Conservation (phyloP, 2,888 invertebrate genomes). For the Caradrina kadenii region DNA sequence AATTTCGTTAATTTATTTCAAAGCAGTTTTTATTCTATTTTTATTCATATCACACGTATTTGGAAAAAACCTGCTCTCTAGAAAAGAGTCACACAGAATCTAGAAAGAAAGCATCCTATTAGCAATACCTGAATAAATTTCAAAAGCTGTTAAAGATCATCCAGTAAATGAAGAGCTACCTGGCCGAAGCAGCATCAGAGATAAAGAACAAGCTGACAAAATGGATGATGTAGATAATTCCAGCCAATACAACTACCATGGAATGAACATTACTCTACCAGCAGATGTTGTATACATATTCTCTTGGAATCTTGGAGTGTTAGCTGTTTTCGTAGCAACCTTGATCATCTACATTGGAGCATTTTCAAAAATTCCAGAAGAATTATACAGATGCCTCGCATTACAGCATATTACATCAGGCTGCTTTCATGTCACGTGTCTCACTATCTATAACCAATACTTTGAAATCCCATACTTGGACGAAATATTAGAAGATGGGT, state of each 20-base stretch:
- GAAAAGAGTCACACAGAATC: too few species aligned
- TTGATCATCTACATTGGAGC: slow-evolving; percentile 33
- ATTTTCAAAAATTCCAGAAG: slow-evolving; percentile 40
- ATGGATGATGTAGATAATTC: neutral
- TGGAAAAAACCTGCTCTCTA: neutral
- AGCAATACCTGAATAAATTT: neutral
- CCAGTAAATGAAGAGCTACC: neutral
- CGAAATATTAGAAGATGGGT: slow-evolving; percentile 2
- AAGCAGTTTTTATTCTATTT: slow-evolving; percentile 17
- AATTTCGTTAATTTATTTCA: slow-evolving; percentile 13
- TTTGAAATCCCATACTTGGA: slow-evolving; percentile 1
- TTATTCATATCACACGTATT: slow-evolving; percentile 8
- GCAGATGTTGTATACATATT: slow-evolving; percentile 16
- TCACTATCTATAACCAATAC: slow-evolving; percentile 40
- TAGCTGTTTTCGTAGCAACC: slow-evolving; percentile 12
- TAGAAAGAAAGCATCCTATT: neutral
- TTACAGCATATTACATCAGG: slow-evolving; percentile 53
- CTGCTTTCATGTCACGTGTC: slow-evolving; percentile 39
- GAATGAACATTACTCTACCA: slow-evolving; percentile 23
- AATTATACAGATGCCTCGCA: slow-evolving; percentile 46
- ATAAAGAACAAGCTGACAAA: neutral
- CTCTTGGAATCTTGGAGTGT: slow-evolving; percentile 8
- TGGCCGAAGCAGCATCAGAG: neutral
- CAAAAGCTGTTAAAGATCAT: neutral
- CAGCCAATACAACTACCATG: slow-evolving; percentile 20